Conservation (phyloP, 2,888 invertebrate genomes). For the Julus scanicus region DNA sequence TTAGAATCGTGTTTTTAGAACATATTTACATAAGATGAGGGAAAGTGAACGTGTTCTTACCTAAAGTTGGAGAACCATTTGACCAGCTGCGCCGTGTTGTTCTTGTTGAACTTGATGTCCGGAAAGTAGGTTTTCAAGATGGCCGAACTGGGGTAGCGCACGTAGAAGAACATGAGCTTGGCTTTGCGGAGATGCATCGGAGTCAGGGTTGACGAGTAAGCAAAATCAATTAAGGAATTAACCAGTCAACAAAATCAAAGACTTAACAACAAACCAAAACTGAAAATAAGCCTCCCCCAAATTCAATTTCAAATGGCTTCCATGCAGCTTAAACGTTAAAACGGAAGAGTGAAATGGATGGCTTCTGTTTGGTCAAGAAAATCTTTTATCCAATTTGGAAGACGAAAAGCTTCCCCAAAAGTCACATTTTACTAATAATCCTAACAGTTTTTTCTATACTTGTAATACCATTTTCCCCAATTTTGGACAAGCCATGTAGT, state of each 20-base stretch:
- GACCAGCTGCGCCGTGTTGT: slow-evolving; percentile 99
- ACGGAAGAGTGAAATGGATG: neutral
- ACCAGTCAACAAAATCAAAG: neutral
- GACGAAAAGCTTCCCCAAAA: neutral
- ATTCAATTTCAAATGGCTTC: neutral
- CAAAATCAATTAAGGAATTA: slow-evolving; percentile 55
- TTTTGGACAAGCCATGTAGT: too few relatives aligned
- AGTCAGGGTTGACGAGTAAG: slow-evolving; percentile 88
- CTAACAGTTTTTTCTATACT: too few relatives aligned
- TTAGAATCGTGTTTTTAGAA: neutral
- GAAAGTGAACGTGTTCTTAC: slow-evolving; percentile 72
- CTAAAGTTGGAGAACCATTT: slow-evolving; percentile 99
- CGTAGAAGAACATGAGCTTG: slow-evolving; percentile 99
- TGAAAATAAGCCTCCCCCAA: neutral
- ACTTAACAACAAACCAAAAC: neutral
- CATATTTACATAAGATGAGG: neutral
- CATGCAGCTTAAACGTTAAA: neutral
- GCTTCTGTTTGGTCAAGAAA: slow-evolving; percentile 33
- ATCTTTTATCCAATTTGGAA: neutral
- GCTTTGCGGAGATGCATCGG: slow-evolving; percentile 99
- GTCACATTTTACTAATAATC: too few relatives aligned
- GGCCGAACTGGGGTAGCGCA: slow-evolving; percentile 98
- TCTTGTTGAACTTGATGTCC: slow-evolving; percentile 99
- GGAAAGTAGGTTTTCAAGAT: slow-evolving; percentile 99
- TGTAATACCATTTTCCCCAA: too few relatives aligned